Evolutionary conservation across 35 echinoderm and acorn worm genomes (phyloP), one percentile per base, ranked within the genome.

Genomic region (Diadema setosum): DNA sequence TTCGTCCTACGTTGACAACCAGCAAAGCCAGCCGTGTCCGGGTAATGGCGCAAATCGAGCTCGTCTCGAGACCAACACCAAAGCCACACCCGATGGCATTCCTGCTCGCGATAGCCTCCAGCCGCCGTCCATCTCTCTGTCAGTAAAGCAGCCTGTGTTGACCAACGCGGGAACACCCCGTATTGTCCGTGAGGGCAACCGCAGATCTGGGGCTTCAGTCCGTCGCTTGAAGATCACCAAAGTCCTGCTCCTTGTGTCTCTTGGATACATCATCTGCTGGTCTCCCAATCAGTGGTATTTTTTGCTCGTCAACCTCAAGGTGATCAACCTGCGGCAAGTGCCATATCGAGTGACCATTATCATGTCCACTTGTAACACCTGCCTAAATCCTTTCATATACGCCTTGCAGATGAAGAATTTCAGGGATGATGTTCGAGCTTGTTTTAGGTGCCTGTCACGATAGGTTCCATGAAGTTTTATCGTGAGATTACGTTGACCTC

Each of bases 311-410:
- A 85, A 85, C n/a, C 39, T 42, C 24, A 58, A 58, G 21, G 83
- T 39, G 0, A 64, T 85, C n/a, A 42, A 85, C 17, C 65, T 85
- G 20, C 27, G 30, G 59, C 36, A 40, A 34, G 52, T 58, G 25
- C 59, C 52, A 12, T 85, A 85, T 31, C 50, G 59, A 2, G 58
- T 41, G 18, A 60, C 83, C 3, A 63, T 61, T 37, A 24, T 85
- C 36, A 60, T 85, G 36, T 58, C 83, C 12, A 64, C 59, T 2
- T 60, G 30, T 20, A 85, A 85, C 26, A 61, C 83, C 0, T 85
- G 83, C 83, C 30, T 85, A 39, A 85, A 85, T 42, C 83, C 83
- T 20, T 85, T 85, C 31, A 85, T 85, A 34, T 85, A 85, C 37
- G 83, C 58, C 2, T 20, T 65, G 15, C 17, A 58, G 27, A 85